Percentiles rank a stretch among this genome's conserved stretches.
Conservation (phyloP, 2,888 invertebrate genomes). For the Imbricaverruca yamaguchii region DNA sequence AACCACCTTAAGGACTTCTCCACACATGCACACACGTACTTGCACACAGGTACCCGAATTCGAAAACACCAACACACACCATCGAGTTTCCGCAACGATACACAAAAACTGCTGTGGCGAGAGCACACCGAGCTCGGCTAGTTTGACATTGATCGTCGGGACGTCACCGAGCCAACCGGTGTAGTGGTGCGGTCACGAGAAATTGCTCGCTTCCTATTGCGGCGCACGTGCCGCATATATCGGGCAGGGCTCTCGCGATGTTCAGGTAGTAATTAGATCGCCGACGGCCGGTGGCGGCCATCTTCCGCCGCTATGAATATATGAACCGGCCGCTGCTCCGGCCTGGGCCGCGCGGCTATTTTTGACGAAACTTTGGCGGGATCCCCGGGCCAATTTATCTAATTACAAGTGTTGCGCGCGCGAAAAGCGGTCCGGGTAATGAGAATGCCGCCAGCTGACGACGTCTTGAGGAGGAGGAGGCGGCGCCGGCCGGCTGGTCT, state of each 20-base stretch:
- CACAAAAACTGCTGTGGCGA: too few relatives aligned
- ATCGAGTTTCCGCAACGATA: too few relatives aligned
- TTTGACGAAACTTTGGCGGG: slow-evolving; percentile 2
- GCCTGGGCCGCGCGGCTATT: background rate
- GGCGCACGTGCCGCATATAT: background rate
- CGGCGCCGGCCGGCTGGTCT: too few relatives aligned
- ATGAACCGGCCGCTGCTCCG: background rate
- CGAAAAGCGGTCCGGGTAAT: background rate
- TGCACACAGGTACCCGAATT: too few relatives aligned
- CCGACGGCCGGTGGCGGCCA: background rate
- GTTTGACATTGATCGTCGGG: too few relatives aligned
- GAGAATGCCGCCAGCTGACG: background rate
- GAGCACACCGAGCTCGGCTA: too few relatives aligned
- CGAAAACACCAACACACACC: too few relatives aligned
- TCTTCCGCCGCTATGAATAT: slow-evolving; percentile 18
- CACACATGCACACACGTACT: too few relatives aligned
- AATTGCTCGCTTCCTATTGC: background rate
- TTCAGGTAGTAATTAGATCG: slow-evolving; percentile 14
- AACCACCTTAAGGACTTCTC: too few relatives aligned
- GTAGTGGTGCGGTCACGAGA: too few relatives aligned
- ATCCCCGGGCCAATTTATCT: slow-evolving; percentile 16
- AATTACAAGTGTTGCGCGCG: slow-evolving; percentile 16
- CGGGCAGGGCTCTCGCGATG: background rate
- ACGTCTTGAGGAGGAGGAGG: background rate
- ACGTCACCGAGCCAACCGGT: too few relatives aligned